Evolutionary conservation across 2,888 invertebrate genomes (phyloP).

Genomic region (Dynastes hyllus): DNA sequence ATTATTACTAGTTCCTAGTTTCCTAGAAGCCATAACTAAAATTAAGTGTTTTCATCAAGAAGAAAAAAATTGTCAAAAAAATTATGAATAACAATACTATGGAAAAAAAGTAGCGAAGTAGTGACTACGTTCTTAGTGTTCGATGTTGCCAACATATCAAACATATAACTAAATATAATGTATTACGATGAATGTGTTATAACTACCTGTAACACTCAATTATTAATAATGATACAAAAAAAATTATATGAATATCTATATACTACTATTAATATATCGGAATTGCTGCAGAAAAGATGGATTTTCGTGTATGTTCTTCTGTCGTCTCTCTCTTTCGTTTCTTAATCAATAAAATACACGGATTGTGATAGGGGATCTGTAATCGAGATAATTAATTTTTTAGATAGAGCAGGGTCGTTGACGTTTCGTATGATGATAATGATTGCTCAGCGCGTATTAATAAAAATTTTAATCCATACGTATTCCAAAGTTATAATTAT

Average conservation of each 20-base stretch:
- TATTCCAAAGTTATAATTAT: constrained; percentile 50
- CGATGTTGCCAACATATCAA: constrained; percentile 70
- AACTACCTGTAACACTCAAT: constrained; percentile 40
- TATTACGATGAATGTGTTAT: constrained; percentile 52
- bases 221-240: constrained; percentile 5
- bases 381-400: constrained; percentile 44
- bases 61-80: constrained; percentile 42
- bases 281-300: constrained; percentile 30
- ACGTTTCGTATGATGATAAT: constrained; percentile 16
- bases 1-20: constrained; percentile 64
- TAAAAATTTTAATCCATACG: constrained; percentile 40
- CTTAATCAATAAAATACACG: constrained; percentile 34
- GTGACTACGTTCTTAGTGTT: constrained; percentile 61
- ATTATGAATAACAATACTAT: constrained; percentile 9
- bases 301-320: constrained; percentile 19
- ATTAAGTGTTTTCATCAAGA: constrained; percentile 63
- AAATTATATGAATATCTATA: background rate
- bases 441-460: constrained; percentile 46
- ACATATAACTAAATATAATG: constrained; percentile 66
- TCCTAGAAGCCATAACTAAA: constrained; percentile 66
- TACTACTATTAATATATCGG: constrained; percentile 29
- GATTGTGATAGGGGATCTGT: constrained; percentile 50
- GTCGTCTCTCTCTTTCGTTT: constrained; percentile 7
- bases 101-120: constrained; percentile 50
- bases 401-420: constrained; percentile 45